A percentile compares a stretch with the other conserved stretches of the same genome.
Evolutionary conservation across 2,113 vertebrate genomes (phyloP).

Genomic region (Tamias sibiricus): DNA sequence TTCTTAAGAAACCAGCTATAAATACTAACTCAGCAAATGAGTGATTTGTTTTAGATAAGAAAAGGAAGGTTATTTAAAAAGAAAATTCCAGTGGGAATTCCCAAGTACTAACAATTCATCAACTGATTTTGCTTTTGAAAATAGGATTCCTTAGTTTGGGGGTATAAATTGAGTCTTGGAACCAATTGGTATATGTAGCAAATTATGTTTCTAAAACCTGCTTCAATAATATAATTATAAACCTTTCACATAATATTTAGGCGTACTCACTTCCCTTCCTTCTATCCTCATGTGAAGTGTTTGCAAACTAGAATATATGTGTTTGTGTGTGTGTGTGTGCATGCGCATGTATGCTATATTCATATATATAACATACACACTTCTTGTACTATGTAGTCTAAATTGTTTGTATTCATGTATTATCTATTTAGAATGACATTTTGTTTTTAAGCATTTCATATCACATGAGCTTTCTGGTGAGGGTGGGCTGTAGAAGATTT

Average conservation of each 20-base stretch:
- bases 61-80: conserved; percentile 12
- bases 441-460: conserved; percentile 20
- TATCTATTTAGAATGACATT: conserved; percentile 48
- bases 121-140: conserved; percentile 36
- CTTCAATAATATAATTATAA: neutral
- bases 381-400: neutral
- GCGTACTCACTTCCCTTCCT: neutral
- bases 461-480: neutral
- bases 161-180: neutral
- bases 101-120: conserved; percentile 3
- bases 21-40: conserved; percentile 44
- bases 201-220: conserved; percentile 9
- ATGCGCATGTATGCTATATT: too few relatives aligned
- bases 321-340: neutral
- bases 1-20: conserved; percentile 9
- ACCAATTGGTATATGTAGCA: neutral
- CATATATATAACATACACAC: neutral
- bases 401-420: neutral
- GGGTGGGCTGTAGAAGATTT: neutral
- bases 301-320: neutral
- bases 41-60: conserved; percentile 33
- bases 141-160: neutral
- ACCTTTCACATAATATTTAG: neutral
- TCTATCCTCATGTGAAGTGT: neutral
- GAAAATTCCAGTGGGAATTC: neutral